Evolutionary conservation across 2,888 invertebrate genomes (phyloP), one percentile per base, ranked within the genome.

Genomic region (Ichneumoninae sp.): DNA sequence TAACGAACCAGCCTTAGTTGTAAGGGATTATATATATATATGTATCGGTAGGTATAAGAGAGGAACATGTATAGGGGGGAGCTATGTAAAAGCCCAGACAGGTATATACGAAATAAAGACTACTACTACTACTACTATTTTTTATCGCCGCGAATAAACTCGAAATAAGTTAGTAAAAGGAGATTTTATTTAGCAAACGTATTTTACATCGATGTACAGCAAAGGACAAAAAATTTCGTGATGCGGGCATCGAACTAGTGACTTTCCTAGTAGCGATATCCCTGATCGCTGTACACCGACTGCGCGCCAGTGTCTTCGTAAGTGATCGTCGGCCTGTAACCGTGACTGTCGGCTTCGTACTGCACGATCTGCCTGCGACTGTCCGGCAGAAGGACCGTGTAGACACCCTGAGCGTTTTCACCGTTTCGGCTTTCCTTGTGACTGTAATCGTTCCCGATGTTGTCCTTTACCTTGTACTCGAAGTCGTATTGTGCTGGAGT

Each of bases 311-410:
- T 74, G 89, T 96, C 95, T 91, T 96, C 96, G 91, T 96, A 96
- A 0, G 95, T 95, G 83, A 96, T 96, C 88, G 94, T 95, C 19
- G 96, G 96, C 86, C 95, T 95, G 94, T 95, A 96, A 0, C 96
- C 96, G 65, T 95, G 94, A 90, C 95, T 94, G 89, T 96, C 96
- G 6, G 96, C 96, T 90, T 96, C 96, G 93, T 96, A 96, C 87
- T 95, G 95, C 0, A 96, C 96, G 57, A 96, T 96, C 94, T 96
- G 94, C 16, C 90, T 91, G 30, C 93, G 92, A 52, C 94, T 94
- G 87, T 94, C 93, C 62, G 94, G 93, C 80, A 94, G 90, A 33
- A 93, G 89, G 0, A 94, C 93, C 80, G 90, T 91, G 89, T 94
- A 94, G 62, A 93, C 91, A 33, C 94, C 94, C 79, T 91, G 91